phyloP scores from a whole-genome alignment of 1,140 invertebrate species.

The Ctenoplectra terminalis region DNA sequence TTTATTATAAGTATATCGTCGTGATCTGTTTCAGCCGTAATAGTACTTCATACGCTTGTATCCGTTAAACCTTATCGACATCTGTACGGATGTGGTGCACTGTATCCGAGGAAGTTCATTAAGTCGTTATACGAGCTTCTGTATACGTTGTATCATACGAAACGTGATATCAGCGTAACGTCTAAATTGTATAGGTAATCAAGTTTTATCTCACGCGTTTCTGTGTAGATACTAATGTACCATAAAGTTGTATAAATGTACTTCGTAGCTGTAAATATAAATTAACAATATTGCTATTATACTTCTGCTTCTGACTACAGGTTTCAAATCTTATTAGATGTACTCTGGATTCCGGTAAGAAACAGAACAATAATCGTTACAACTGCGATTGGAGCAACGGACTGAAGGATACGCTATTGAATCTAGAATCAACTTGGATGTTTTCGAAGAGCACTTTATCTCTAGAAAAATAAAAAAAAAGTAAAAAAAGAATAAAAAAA shows the following conservation, averaged over 20 bases:
- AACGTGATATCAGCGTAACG: background rate
- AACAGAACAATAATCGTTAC: background rate
- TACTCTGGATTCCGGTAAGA: constrained; percentile 2
- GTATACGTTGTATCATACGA: background rate
- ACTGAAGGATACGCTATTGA: background rate
- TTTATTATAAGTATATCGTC: background rate
- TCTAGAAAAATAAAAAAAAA: too few species aligned
- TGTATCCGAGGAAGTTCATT: constrained; percentile 21
- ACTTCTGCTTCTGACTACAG: background rate
- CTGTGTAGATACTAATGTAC: background rate
- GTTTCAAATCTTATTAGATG: background rate
- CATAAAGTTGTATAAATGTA: background rate
- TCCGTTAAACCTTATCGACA: constrained; percentile 19
- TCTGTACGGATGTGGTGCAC: constrained; percentile 34
- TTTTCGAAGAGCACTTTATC: too few species aligned
- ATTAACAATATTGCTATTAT: background rate
- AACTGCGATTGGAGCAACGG: background rate
- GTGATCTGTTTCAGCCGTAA: background rate
- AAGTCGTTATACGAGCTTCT: background rate
- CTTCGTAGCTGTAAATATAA: background rate
- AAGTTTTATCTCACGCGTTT: background rate
- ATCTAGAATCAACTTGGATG: background rate
- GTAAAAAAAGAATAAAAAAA: background rate
- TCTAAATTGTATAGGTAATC: background rate
- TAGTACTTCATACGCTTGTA: background rate